Conservation (phyloP, 2,113 vertebrate species). For the Chionodraco myersi region DNA sequence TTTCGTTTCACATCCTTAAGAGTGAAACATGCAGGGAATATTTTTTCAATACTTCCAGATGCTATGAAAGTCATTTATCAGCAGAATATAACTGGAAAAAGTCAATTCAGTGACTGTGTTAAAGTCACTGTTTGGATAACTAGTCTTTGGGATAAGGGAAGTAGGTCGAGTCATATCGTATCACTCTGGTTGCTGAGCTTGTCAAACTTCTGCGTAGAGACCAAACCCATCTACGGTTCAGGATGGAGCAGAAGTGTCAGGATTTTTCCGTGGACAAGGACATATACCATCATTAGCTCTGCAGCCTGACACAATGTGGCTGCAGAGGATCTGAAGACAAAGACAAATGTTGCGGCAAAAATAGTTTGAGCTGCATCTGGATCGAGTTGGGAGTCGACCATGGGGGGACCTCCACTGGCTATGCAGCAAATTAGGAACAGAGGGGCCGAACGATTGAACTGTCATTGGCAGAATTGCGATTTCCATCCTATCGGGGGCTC, state of each 20-base stretch:
- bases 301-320: slow-evolving; percentile 81
- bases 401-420: slow-evolving; percentile 85
- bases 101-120: neutral
- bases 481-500: slow-evolving; percentile 80
- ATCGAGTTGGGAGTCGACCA: slow-evolving; percentile 88
- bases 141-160: slow-evolving; percentile 17
- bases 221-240: slow-evolving; percentile 72
- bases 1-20: slow-evolving; percentile 3
- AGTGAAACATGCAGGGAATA: neutral
- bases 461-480: slow-evolving; percentile 87
- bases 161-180: slow-evolving; percentile 65
- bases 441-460: slow-evolving; percentile 89
- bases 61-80: slow-evolving; percentile 25
- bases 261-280: slow-evolving; percentile 79
- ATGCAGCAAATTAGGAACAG: slow-evolving; percentile 92
- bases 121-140: neutral
- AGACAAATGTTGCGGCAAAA: slow-evolving; percentile 79
- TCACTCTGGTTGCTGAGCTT: slow-evolving; percentile 79
- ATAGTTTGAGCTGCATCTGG: slow-evolving; percentile 88
- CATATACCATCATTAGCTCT: slow-evolving; percentile 86
- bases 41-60: slow-evolving; percentile 13
- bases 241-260: slow-evolving; percentile 78
- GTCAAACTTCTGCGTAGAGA: slow-evolving; percentile 81
- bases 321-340: slow-evolving; percentile 82
- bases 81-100: neutral